Conservation (phyloP, 2,888 invertebrate species). For the Penaeus monodon region DNA sequence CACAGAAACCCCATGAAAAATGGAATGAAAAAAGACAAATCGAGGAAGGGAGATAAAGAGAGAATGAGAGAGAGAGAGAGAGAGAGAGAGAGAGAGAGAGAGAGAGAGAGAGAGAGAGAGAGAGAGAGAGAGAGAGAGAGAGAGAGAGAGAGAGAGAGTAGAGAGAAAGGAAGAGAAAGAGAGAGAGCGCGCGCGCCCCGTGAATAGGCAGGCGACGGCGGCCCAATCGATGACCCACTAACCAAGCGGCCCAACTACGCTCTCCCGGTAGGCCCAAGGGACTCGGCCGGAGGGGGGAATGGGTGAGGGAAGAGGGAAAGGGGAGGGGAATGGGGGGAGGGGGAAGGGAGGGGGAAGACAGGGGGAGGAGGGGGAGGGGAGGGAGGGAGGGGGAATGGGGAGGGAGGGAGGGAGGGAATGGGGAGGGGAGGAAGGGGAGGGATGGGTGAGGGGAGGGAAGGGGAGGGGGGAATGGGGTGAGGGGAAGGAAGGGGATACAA, state of each 20-base stretch:
- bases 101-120: neutral
- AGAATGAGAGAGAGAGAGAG: neutral
- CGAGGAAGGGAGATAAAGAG: no score
- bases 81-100: neutral
- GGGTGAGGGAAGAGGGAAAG: neutral
- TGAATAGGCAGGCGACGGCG: no score
- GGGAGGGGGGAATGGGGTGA: neutral
- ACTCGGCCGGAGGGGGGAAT: neutral
- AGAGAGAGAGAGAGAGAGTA: neutral
- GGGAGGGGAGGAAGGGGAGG: neutral
- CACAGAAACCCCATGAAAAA: no score
- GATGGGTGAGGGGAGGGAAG: no score
- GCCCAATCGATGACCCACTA: neutral
- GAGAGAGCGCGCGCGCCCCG: neutral
- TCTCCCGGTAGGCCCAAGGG: neutral
- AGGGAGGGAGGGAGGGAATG: neutral
- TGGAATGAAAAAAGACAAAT: no score
- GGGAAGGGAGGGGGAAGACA: neutral
- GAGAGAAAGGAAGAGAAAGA: conserved; percentile 6
- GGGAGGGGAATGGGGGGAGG: neutral
- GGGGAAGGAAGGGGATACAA: no score
- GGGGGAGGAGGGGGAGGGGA: neutral
- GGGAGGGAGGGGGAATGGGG: neutral
- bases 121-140: neutral
- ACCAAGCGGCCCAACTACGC: neutral